phyloP scores from a whole-genome alignment of 2,113 vertebrate species.

The Sapajus apella region DNA sequence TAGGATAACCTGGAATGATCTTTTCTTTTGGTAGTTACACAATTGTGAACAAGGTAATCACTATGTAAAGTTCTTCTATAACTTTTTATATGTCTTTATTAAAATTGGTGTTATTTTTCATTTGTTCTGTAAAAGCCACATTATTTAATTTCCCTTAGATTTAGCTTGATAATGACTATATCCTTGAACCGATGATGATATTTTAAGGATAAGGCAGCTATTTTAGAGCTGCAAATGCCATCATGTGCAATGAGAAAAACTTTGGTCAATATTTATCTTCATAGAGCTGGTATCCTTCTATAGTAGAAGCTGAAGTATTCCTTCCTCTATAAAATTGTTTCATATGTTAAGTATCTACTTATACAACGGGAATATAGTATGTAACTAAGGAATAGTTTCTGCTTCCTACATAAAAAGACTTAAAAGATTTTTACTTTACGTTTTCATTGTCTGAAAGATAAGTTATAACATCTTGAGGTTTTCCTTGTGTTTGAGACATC shows the following conservation, averaged over 20 bases:
- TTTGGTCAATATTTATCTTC: background rate
- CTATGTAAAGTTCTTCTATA: background rate
- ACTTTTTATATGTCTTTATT: background rate
- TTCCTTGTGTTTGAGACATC: background rate
- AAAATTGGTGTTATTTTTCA: background rate
- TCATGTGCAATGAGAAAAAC: background rate
- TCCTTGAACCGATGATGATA: background rate
- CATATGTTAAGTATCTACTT: background rate
- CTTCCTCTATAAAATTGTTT: background rate
- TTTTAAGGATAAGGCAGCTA: background rate
- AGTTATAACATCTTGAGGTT: background rate
- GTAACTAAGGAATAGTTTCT: slow-evolving; percentile 15
- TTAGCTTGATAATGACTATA: background rate
- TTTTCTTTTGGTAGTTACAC: background rate
- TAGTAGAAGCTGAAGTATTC: background rate
- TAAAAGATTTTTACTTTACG: background rate
- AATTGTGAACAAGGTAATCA: background rate
- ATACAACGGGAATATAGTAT: background rate
- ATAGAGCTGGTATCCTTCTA: background rate
- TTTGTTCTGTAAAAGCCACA: background rate
- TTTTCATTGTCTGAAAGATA: background rate
- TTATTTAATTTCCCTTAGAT: slow-evolving; percentile 38
- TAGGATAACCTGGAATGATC: background rate
- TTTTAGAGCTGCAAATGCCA: background rate
- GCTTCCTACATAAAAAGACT: background rate